Evolutionary conservation across 35 echinoderm and acorn worm genomes (phyloP).

Genomic region (Strongylocentrotus purpuratus): DNA sequence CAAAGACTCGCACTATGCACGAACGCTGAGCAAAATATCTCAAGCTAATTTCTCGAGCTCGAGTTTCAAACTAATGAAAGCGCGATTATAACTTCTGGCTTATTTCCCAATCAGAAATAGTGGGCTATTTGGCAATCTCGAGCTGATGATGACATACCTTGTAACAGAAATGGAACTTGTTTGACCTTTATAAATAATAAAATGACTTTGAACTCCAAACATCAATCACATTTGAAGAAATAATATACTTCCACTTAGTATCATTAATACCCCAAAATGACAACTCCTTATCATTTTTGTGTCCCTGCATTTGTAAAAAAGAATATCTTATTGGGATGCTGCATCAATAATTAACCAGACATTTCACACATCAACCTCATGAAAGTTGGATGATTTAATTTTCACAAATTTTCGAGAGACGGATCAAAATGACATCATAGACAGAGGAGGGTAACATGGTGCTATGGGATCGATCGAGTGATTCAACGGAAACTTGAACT

Average conservation of each 20-base stretch:
- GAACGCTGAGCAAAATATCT: too few species aligned
- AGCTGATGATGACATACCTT: background rate
- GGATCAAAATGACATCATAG: background rate
- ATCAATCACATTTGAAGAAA: background rate
- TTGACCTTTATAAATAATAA: background rate
- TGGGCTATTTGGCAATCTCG: too few species aligned
- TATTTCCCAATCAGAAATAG: too few species aligned
- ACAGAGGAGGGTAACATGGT: background rate
- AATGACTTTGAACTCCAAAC: background rate
- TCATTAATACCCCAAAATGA: background rate
- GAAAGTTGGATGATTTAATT: background rate
- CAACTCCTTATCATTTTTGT: background rate
- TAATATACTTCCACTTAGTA: background rate
- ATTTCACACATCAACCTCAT: background rate
- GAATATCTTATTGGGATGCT: background rate
- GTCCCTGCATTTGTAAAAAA: background rate
- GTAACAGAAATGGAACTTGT: background rate
- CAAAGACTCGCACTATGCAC: too few species aligned
- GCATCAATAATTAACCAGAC: background rate
- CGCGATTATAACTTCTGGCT: too few species aligned
- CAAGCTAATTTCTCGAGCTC: too few species aligned
- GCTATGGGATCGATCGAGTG: background rate
- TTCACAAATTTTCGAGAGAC: background rate
- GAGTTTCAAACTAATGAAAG: too few species aligned
- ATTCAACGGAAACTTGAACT: slow-evolving; percentile 11